Evolutionary conservation across 2,113 vertebrate genomes (phyloP), one percentile per base, ranked within the genome.

Genomic region (Poecilia latipinna): DNA sequence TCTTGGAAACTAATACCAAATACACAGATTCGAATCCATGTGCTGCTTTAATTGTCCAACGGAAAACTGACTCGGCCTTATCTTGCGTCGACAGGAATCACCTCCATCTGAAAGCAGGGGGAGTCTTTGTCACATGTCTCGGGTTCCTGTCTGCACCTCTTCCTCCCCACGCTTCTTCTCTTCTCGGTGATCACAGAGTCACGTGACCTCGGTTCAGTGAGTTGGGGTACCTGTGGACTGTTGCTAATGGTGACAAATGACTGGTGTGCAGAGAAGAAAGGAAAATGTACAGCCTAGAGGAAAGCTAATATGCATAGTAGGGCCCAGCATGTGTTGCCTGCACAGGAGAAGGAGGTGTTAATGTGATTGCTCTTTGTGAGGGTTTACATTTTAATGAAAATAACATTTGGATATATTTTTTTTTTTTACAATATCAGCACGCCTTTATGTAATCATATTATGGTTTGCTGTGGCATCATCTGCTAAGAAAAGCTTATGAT

Each of bases 211-310:
- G 39, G 74, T 65, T 84, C 65, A 63, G 44, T 78, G 79, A 88
- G 82, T 75, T 71, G 68, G 70, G 77, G 63, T 89, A 91, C 82
- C 89, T 88, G 85, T 79, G 75, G 86, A 87, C 82, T 37, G 88
- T 93, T 93, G 91, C 93, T 93, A 93, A 93, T 93, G 87, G 91
- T 91, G 90, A 95, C 92, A 92, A 94, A 93, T 81, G 82, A 91
- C 78, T 75, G 69, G 70, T 68, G 62, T 78, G 72, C 68, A 37
- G 62, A 70, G 62, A 81, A 69, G 51, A 74, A 79, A 73, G 68
- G 60, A 68, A 44, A 63, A 57, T 60, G 65, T 65, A 44, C 28
- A 70, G 61, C 60, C 61, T 65, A 71, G 73, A 72, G 64, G 68
- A 77, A 70, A 61, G 60, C 71, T 68, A 13, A 48, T 71, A 63